Evolutionary conservation across 1,140 invertebrate genomes (phyloP), one percentile per base, ranked within the genome.

Genomic region (Meteorus sp.): DNA sequence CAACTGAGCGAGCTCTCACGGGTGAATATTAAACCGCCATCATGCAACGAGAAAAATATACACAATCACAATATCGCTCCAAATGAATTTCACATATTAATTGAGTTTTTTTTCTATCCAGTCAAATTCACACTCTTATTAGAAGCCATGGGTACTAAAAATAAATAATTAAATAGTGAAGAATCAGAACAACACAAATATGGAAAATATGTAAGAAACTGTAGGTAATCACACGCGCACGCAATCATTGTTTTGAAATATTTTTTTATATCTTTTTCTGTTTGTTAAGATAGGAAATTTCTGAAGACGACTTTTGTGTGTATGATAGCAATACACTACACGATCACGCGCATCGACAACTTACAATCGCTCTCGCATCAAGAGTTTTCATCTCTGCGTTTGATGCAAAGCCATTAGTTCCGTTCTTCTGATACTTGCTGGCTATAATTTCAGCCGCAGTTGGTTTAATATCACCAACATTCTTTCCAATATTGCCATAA

Each of bases 391-490:
- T 67, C 67, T 54, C 75, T 71, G 61, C 20, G 73, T 73, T 58
- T 59, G n/a, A n/a, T n/a, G n/a, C n/a, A n/a, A n/a, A n/a, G n/a
- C n/a, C n/a, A n/a, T 61, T 66, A 13, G 54, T 17, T 9, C 47
- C 13, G 29, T 59, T 64, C 43, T 53, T 69, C 55, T 72, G 73
- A 62, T 81, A 81, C 68, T 81, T 80, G 70, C 67, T 78, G 64
- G 79, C 77, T 55, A 80, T 79, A 37, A 77, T 71, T 71, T 79
- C 67, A 66, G 83, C 62, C 68, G 79, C 56, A 66, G 72, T 74
- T 53, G 80, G 69, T 59, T 74, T 11, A 64, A n/a, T 44, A 29
- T 56, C 62, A 33, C 47, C 68, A 29, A 31, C 44, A 22, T 61
- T 29, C 0, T 48, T 59, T 0, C 62, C 55, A 20, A 60, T 19